Percentiles rank a stretch among this genome's conserved stretches.
Conservation (phyloP, 2,888 invertebrate species). For the Aleiodes testaceus region DNA sequence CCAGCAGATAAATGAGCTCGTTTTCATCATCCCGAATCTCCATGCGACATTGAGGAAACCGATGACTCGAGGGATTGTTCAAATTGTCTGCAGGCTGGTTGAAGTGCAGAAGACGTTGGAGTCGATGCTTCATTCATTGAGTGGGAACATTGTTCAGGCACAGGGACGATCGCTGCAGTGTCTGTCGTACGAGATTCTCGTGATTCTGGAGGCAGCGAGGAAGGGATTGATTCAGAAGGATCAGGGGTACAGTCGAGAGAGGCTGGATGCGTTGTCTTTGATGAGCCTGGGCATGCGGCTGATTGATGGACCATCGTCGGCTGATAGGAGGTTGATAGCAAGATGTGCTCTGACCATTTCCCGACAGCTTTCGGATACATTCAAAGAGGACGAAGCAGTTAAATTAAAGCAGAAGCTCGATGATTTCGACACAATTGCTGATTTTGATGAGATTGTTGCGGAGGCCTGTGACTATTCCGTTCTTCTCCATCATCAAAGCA, state of each 20-base stretch:
- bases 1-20: constrained; percentile 73
- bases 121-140: constrained; percentile 80
- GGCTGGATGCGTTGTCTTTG: constrained; percentile 66
- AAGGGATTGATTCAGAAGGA: constrained; percentile 66
- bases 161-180: constrained; percentile 87
- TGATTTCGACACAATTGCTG: constrained; percentile 65
- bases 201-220: constrained; percentile 80
- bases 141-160: constrained; percentile 81
- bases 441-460: constrained; percentile 59
- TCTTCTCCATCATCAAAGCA: constrained; percentile 66
- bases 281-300: constrained; percentile 64
- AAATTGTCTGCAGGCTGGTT: constrained; percentile 85
- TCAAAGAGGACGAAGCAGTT: constrained; percentile 72
- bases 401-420: constrained; percentile 76
- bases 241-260: constrained; percentile 64
- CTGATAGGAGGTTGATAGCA: constrained; percentile 79
- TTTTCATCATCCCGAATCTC: constrained; percentile 80
- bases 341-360: constrained; percentile 81
- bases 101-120: constrained; percentile 87
- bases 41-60: constrained; percentile 83
- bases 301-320: constrained; percentile 75
- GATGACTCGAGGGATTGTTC: constrained; percentile 83
- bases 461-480: constrained; percentile 67
- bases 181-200: constrained; percentile 83
- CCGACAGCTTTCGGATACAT: constrained; percentile 67